A percentile compares a stretch with the other conserved stretches of the same genome.
Evolutionary conservation across 2,797 vertebrate genomes (phyloP).

Genomic region (Sebastes dallii): DNA sequence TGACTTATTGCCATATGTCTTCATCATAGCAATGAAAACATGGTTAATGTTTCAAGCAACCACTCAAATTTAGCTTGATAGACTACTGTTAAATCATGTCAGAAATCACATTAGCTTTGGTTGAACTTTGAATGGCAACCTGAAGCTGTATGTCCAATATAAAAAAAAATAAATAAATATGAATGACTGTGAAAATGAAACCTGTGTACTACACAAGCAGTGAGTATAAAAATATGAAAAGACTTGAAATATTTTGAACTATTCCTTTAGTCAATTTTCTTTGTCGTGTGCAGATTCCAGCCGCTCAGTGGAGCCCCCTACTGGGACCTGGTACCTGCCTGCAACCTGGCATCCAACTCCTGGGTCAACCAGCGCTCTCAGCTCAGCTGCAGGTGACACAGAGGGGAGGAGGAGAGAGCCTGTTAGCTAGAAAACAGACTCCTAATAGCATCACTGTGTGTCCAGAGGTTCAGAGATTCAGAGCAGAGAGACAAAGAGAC

Average conservation of each 20-base stretch:
- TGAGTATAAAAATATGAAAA: slow-evolving; percentile 28
- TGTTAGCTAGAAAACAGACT: slow-evolving; percentile 58
- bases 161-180: not conserved
- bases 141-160: not conserved
- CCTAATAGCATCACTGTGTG: slow-evolving; percentile 17
- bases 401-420: slow-evolving; percentile 58
- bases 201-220: not conserved
- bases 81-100: not conserved
- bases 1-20: not conserved
- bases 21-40: not conserved
- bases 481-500: slow-evolving; percentile 27
- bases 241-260: slow-evolving; percentile 36
- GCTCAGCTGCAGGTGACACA: slow-evolving; percentile 69
- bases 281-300: slow-evolving; percentile 23
- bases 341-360: slow-evolving; percentile 66
- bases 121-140: not conserved
- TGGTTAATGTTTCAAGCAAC: not conserved
- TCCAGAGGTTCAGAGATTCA: slow-evolving; percentile 27
- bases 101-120: not conserved
- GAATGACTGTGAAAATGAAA: slow-evolving; percentile 14
- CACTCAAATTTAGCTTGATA: not conserved
- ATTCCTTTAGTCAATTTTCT: slow-evolving; percentile 38
- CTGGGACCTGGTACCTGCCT: slow-evolving; percentile 67
- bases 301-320: slow-evolving; percentile 29
- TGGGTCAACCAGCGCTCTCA: slow-evolving; percentile 58